These are phyloP conservation scores for Escarpia spicata DNA, from an alignment of 2,888 invertebrate genomes.

Conservation along the genomic window DNA sequence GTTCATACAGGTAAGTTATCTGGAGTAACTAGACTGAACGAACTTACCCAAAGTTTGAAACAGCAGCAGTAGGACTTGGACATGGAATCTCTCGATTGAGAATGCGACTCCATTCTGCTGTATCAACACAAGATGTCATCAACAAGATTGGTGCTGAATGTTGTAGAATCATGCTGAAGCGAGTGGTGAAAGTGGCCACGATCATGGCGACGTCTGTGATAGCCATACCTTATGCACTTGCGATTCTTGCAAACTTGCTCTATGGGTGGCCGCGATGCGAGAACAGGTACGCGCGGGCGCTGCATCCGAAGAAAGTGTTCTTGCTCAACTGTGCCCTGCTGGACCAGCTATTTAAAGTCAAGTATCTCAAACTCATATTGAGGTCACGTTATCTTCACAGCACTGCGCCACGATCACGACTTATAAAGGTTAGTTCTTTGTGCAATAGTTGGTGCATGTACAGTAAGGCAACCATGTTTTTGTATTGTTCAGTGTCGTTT, in stretches of 20 bases:
- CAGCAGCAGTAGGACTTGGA: too few relatives aligned
- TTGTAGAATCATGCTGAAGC: conserved; percentile 33
- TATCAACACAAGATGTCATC: not conserved
- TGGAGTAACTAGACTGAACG: too few relatives aligned
- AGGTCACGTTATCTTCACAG: conserved; percentile 54
- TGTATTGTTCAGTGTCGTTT: too few relatives aligned
- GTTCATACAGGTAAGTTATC: too few relatives aligned
- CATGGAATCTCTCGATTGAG: too few relatives aligned
- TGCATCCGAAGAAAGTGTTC: conserved; percentile 57
- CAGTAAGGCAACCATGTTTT: too few relatives aligned
- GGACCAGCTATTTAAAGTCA: conserved; percentile 46
- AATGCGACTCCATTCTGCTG: too few relatives aligned
- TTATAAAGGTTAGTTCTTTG: conserved; percentile 50
- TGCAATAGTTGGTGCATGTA: too few relatives aligned
- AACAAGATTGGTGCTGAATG: not conserved
- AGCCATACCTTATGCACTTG: conserved; percentile 58
- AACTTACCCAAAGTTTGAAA: too few relatives aligned
- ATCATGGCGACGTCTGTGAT: conserved; percentile 51
- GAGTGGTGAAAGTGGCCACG: conserved; percentile 32
- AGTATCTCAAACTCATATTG: conserved; percentile 50
- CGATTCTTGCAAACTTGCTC: conserved; percentile 55
- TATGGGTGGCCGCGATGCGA: conserved; percentile 56
- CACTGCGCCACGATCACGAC: conserved; percentile 43
- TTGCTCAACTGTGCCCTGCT: conserved; percentile 55
- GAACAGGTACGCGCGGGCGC: conserved; percentile 51